Conservation (phyloP, 2,113 vertebrate species). For the Gymnogyps californianus region DNA sequence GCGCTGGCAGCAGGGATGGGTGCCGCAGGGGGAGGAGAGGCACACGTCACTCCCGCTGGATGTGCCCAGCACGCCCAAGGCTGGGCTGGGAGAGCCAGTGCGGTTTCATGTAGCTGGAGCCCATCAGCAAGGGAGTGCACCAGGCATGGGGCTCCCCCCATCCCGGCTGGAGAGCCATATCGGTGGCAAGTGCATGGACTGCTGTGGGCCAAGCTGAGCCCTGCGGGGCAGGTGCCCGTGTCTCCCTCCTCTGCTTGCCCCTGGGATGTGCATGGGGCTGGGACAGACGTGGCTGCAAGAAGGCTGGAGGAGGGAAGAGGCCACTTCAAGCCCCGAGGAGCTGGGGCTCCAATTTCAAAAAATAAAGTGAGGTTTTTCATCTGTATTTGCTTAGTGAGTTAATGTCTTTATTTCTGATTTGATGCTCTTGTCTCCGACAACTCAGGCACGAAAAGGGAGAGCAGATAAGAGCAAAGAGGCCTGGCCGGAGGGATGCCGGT, state of each 20-base stretch:
- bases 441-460: not conserved
- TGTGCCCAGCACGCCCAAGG: not conserved
- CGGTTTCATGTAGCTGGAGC: not conserved
- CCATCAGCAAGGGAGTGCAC: not conserved
- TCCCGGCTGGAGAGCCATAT: fast-evolving
- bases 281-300: fast-evolving
- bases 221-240: fast-evolving
- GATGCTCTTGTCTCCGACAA: not conserved
- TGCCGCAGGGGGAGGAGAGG: too few species aligned
- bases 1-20: not conserved
- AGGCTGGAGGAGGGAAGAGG: not conserved
- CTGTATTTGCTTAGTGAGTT: not conserved
- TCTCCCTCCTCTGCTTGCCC: not conserved
- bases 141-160: fast-evolving
- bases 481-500: not conserved
- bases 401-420: slow-evolving; percentile 34
- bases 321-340: not conserved
- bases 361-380: not conserved
- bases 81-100: not conserved
- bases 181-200: fast-evolving
- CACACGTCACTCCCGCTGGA: fast-evolving
- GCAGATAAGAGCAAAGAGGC: slow-evolving; percentile 41
- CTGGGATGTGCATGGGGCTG: fast-evolving
- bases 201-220: not conserved
- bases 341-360: not conserved